Percentiles rank a stretch among this genome's conserved stretches.
These are phyloP conservation scores for Cyphomyrmex costatus DNA, from an alignment of 1,140 invertebrate genomes.

Conservation along the genomic window DNA sequence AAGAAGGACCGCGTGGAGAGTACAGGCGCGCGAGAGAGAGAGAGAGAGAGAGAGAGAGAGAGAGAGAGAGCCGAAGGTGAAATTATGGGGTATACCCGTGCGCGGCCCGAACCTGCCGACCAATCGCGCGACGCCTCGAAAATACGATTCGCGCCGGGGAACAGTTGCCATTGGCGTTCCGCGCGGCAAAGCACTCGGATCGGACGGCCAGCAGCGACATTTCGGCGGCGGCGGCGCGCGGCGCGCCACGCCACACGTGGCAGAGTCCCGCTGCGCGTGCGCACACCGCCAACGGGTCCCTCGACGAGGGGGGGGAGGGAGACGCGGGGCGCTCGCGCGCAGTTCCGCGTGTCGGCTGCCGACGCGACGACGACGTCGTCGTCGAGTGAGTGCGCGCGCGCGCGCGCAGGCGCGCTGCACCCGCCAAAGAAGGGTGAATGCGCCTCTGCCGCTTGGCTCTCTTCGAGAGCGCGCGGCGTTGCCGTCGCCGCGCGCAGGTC, in stretches of 20 bases:
- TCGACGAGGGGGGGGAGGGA: neutral
- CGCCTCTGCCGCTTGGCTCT: conserved; percentile 64
- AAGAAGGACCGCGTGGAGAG: no score
- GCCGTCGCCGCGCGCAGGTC: neutral
- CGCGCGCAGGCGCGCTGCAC: conserved; percentile 68
- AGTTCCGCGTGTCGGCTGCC: conserved; percentile 70
- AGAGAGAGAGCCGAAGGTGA: conserved; percentile 61
- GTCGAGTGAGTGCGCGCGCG: conserved; percentile 13
- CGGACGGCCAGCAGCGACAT: conserved; percentile 66
- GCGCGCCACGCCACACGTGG: conserved; percentile 76
- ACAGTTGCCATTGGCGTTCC: conserved; percentile 64
- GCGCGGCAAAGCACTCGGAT: conserved; percentile 67
- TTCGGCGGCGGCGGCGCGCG: conserved; percentile 70
- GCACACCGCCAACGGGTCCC: neutral
- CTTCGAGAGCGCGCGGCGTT: conserved; percentile 64
- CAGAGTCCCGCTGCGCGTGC: conserved; percentile 66
- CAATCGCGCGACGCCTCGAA: conserved; percentile 67
- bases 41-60: no score
- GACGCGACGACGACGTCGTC: neutral
- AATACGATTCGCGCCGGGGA: conserved; percentile 69
- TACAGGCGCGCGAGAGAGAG: no score
- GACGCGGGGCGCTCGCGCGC: conserved; percentile 62
- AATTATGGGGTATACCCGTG: conserved; percentile 47
- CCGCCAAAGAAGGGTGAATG: conserved; percentile 70
- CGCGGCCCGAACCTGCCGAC: conserved; percentile 26